Base-by-base conservation (phyloP, 1,140 invertebrate species). In the Maniola jurtina region DNA sequence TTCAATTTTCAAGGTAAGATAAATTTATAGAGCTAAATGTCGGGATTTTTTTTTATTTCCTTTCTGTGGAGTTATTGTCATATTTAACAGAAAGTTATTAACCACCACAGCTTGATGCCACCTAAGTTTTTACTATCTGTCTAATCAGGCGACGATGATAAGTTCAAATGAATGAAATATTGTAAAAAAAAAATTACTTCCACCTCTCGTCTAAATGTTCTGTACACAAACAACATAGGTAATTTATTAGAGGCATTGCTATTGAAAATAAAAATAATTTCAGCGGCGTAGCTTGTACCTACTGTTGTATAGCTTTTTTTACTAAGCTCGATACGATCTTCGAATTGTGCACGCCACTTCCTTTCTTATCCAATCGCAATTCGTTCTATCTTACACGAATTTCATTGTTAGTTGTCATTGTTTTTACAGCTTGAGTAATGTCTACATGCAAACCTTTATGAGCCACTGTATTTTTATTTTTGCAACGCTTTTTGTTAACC, bases 321-420 rank as follows among this genome's bases (percentile, higher is more conserved):
- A 52, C 61, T 25, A 62, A 52, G 61, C 33, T 48, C 61, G 61
- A 62, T 62, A 62, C 52, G 48, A 54, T 62, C 61, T 40, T 60
- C 47, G 61, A 62, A 62, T 54, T 54, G 61, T 33, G 50, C 50
- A 55, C 61, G 61, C 50, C 48, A 62, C 54, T 64, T 56, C 54
- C 61, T 36, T 40, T 56, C 54, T 15, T 52, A 38, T 52, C 47
- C 60, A 54, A 61, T 61, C 34, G 60, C 60, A 50, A 40, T 61
- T 61, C 61, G 36, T 56, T 64, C 61, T 45, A 35, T 64, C 54
- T 64, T 56, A 57, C 54, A 64, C 61, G 61, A 64, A 56, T 56
- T 63, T 64, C 40, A 64, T 64, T 64, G 61, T 64, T 64, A 11
- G 8, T 48, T 9, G 47, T 61, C 47, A 47, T 54, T 61, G 60